phyloP scores from a whole-genome alignment of 35 echinoderm and acorn worm species.

The Amphiura filiformis region DNA sequence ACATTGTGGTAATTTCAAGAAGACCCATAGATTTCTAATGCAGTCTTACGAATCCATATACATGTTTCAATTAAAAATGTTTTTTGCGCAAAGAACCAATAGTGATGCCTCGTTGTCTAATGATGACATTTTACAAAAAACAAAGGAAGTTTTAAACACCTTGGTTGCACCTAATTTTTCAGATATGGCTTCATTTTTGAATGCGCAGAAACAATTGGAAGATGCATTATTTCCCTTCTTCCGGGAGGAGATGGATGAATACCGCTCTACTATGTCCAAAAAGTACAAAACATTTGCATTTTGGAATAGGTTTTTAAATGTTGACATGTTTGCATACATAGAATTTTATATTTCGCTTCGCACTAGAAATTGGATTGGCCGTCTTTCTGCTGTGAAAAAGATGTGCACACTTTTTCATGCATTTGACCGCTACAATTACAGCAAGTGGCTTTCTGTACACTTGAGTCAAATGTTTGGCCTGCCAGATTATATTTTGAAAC shows the following conservation, averaged over 20 bases:
- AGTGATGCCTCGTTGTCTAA: neutral
- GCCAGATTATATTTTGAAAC: conserved; percentile 7
- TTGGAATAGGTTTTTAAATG: conserved; percentile 26
- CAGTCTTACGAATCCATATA: conserved; percentile 59
- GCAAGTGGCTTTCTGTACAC: conserved; percentile 22
- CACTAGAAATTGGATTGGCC: neutral
- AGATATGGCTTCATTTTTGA: neutral
- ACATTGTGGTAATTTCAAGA: conserved; percentile 36
- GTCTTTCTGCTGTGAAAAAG: conserved; percentile 15
- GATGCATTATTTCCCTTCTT: neutral
- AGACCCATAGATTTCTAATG: conserved; percentile 56
- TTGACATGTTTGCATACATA: conserved; percentile 35
- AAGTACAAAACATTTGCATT: conserved; percentile 29
- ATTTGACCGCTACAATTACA: conserved; percentile 56
- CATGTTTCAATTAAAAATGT: conserved; percentile 13
- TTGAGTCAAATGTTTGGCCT: conserved; percentile 24
- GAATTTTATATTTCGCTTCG: conserved; percentile 15
- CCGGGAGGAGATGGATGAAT: neutral
- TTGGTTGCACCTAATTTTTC: neutral
- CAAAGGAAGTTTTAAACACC: neutral
- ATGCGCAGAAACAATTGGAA: neutral
- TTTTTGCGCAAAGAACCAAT: neutral
- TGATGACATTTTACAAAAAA: neutral
- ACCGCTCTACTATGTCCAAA: conserved; percentile 16
- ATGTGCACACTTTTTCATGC: conserved; percentile 45